Evolutionary conservation across 1,140 invertebrate species (phyloP).

Genomic region (Kradibia gibbosae): DNA sequence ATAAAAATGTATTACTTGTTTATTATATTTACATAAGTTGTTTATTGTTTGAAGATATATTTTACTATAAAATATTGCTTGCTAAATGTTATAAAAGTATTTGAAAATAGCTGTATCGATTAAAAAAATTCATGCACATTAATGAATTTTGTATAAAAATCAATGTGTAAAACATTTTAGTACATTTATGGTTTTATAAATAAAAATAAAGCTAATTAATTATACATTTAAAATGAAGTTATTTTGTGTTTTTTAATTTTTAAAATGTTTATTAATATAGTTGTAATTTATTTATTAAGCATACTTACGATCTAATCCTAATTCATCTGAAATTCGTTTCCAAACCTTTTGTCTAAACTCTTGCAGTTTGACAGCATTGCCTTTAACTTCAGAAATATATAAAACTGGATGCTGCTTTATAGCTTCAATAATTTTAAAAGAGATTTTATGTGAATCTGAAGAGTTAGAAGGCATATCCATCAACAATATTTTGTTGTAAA

Average conservation of each 20-base stretch:
- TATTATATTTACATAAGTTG: background rate
- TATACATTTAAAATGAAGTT: background rate
- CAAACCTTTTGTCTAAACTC: constrained; percentile 70
- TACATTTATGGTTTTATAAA: too few relatives aligned
- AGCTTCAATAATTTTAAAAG: constrained; percentile 67
- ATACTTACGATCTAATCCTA: constrained; percentile 66
- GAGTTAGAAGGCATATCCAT: constrained; percentile 56
- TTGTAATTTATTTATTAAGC: background rate
- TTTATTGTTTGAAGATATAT: too few relatives aligned
- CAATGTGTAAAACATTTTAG: too few relatives aligned
- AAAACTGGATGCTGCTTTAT: constrained; percentile 69
- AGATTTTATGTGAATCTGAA: constrained; percentile 66
- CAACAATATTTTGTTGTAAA: constrained; percentile 50
- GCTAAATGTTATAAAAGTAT: too few relatives aligned
- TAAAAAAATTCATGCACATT: too few relatives aligned
- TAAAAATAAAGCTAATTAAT: too few relatives aligned
- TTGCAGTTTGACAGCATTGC: constrained; percentile 62
- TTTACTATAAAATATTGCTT: too few relatives aligned
- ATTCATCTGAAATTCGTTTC: constrained; percentile 67
- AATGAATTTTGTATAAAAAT: too few relatives aligned
- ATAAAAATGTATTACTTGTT: background rate
- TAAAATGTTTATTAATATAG: background rate
- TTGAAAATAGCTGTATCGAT: too few relatives aligned
- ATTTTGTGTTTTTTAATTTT: too few relatives aligned
- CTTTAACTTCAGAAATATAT: constrained; percentile 67